Conservation (phyloP, 2,888 invertebrate genomes). For the Synanthedon andrenaeformis region DNA sequence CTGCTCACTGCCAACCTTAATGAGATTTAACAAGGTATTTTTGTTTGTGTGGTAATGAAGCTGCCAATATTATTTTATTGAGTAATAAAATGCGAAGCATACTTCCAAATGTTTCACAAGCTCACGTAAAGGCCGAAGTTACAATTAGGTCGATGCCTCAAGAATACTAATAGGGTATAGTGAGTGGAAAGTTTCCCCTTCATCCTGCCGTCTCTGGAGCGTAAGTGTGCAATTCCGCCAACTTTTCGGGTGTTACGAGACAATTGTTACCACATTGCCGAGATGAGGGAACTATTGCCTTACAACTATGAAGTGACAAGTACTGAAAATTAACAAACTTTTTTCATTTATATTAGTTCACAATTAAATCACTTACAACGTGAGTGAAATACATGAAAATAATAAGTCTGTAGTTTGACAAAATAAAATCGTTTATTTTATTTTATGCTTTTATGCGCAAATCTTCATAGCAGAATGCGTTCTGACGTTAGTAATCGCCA, state of each 20-base stretch:
- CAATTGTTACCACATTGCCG: not conserved
- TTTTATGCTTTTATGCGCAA: no score
- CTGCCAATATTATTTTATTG: not conserved
- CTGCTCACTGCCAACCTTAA: no score
- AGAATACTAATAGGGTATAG: constrained; percentile 11
- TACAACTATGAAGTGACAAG: not conserved
- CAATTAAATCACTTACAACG: no score
- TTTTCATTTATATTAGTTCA: not conserved
- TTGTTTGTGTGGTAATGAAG: no score
- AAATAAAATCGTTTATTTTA: no score
- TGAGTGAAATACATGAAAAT: no score
- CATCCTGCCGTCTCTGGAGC: not conserved
- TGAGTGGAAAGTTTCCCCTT: constrained; percentile 8
- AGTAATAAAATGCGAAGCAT: not conserved
- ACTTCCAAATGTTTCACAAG: not conserved
- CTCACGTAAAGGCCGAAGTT: constrained; percentile 4
- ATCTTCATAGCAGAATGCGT: no score
- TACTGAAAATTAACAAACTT: not conserved
- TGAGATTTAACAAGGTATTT: no score
- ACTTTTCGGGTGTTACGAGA: not conserved
- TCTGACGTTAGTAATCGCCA: no score
- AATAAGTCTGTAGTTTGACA: no score
- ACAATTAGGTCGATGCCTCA: constrained; percentile 9
- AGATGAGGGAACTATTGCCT: not conserved
- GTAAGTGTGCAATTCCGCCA: not conserved